These are phyloP conservation scores for Seira sanloemensis DNA, from an alignment of 2,888 invertebrate genomes.

Conservation along the genomic window DNA sequence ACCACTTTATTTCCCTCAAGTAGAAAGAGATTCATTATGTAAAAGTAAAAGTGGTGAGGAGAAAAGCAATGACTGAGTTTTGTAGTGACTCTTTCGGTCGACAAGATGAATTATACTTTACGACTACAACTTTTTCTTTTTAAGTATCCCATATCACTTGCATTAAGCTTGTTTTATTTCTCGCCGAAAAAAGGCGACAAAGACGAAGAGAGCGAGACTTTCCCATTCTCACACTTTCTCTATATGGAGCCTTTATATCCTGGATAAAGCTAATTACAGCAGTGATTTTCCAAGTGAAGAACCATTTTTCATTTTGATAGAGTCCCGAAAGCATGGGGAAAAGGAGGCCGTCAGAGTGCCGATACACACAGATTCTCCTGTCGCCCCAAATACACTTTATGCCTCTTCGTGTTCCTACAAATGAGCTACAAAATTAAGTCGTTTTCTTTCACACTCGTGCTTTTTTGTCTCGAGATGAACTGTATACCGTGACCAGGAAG, in stretches of 20 bases:
- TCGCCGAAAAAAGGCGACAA: slow-evolving; percentile 24
- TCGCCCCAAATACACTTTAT: no score
- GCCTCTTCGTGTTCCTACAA: not conserved
- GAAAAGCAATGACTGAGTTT: not conserved
- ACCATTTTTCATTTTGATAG: slow-evolving; percentile 57
- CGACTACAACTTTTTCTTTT: not conserved
- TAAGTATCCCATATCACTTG: not conserved
- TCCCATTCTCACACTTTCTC: slow-evolving; percentile 20
- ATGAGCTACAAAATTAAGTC: slow-evolving; percentile 33
- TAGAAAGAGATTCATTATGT: slow-evolving; percentile 26
- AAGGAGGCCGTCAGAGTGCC: no score
- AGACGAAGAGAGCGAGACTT: no score
- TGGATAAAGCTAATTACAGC: slow-evolving; percentile 52
- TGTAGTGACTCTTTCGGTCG: not conserved
- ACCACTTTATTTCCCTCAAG: slow-evolving; percentile 36
- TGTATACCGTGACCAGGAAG: not conserved
- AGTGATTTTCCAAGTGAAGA: slow-evolving; percentile 50
- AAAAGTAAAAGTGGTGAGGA: not conserved
- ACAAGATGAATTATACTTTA: slow-evolving; percentile 47
- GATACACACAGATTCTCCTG: no score
- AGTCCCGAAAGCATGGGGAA: no score
- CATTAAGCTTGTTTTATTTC: not conserved
- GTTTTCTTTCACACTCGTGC: no score
- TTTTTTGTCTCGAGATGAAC: not conserved
- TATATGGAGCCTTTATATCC: no score